Percentiles rank a stretch among this genome's conserved stretches.
Conservation (phyloP, 2,888 invertebrate species). For the Zygogramma bicolorata region DNA sequence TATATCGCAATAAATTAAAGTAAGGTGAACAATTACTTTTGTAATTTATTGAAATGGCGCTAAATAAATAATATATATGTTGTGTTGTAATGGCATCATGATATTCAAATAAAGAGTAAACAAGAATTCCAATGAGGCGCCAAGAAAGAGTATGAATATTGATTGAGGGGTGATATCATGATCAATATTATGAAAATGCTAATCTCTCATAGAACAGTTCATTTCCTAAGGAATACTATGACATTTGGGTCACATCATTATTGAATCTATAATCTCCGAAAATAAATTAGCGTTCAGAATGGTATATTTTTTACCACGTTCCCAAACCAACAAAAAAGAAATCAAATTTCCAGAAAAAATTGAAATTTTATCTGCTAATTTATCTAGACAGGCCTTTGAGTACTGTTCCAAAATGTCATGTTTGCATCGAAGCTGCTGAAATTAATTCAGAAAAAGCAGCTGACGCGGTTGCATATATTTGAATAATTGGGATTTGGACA, state of each 20-base stretch:
- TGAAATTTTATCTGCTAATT: too few species aligned
- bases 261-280: too few species aligned
- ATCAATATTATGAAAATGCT: background rate
- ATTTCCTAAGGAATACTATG: background rate
- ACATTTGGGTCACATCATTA: background rate
- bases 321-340: too few species aligned
- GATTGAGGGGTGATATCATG: conserved; percentile 4
- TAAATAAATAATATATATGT: conserved; percentile 30
- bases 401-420: too few species aligned
- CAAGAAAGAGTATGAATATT: conserved; percentile 3
- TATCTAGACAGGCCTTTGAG: too few species aligned
- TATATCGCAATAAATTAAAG: conserved; percentile 7
- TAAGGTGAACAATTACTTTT: conserved; percentile 14
- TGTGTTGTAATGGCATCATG: conserved; percentile 24
- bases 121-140: conserved; percentile 17
- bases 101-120: conserved; percentile 17
- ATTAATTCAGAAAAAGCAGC: too few species aligned
- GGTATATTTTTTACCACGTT: too few species aligned
- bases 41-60: conserved; percentile 25
- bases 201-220: background rate
- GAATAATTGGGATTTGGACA: too few species aligned
- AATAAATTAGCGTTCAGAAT: too few species aligned
- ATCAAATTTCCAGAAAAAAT: too few species aligned
- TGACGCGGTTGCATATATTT: too few species aligned
- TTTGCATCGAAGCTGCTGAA: too few species aligned